phyloP scores from a whole-genome alignment of 2,888 invertebrate species.

The Tiliacea citrago region DNA sequence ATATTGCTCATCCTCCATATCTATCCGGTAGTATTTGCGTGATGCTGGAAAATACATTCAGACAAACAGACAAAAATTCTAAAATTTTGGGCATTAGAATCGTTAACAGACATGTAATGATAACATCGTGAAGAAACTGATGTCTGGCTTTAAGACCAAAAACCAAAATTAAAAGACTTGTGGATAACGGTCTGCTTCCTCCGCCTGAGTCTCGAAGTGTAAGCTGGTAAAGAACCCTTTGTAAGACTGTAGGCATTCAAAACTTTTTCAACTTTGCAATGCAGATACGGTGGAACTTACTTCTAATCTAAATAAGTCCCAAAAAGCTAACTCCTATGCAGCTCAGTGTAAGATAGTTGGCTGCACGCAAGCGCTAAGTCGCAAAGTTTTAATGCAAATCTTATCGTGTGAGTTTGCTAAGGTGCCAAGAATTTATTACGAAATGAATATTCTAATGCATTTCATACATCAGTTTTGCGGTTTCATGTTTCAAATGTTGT shows the following conservation, averaged over 20 bases:
- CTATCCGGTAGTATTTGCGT: too few relatives aligned
- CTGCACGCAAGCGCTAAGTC: not conserved
- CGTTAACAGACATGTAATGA: not conserved
- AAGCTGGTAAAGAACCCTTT: not conserved
- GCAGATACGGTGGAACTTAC: constrained; percentile 2
- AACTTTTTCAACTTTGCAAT: constrained; percentile 11
- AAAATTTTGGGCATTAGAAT: too few relatives aligned
- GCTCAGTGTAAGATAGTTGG: not conserved
- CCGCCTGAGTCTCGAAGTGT: not conserved
- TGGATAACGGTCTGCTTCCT: not conserved
- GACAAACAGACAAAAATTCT: too few relatives aligned
- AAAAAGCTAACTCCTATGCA: constrained; percentile 35
- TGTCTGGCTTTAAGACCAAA: not conserved
- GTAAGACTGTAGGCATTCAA: not conserved
- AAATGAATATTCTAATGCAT: not conserved
- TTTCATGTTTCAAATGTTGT: not conserved
- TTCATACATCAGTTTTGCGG: not conserved
- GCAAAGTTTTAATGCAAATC: not conserved
- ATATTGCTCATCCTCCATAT: too few relatives aligned
- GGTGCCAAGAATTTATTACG: not conserved
- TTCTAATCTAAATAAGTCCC: constrained; percentile 14
- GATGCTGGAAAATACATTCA: too few relatives aligned
- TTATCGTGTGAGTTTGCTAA: not conserved
- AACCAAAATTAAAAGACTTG: not conserved
- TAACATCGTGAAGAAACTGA: not conserved